These are phyloP conservation scores for Venustaconcha ellipsiformis DNA, from an alignment of 1,140 invertebrate species.

Conservation along the genomic window DNA sequence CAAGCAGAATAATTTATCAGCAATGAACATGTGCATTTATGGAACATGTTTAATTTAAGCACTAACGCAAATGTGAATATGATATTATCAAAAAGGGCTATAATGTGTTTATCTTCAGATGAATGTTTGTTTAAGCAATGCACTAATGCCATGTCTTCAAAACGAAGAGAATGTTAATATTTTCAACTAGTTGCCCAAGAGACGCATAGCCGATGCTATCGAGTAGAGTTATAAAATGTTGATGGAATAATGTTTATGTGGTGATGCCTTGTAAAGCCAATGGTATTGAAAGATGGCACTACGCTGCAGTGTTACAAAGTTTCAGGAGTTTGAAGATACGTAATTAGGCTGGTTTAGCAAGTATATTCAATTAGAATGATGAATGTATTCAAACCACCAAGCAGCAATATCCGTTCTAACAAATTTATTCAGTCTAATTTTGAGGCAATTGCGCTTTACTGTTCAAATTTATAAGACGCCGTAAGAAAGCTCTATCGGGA, in stretches of 20 bases:
- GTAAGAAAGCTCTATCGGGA: conserved; percentile 8
- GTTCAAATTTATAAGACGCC: conserved; percentile 11
- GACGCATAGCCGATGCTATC: background rate
- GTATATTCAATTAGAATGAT: conserved; percentile 6
- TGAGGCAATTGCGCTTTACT: too few species aligned
- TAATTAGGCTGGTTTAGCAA: conserved; percentile 1
- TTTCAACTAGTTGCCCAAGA: conserved; percentile 2
- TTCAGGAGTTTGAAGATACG: conserved; percentile 5
- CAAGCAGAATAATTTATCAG: conserved; percentile 2
- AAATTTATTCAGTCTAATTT: too few species aligned
- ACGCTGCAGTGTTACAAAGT: conserved; percentile 9
- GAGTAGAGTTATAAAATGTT: conserved; percentile 13
- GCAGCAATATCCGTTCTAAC: too few species aligned
- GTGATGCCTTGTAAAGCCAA: background rate
- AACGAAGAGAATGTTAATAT: conserved; percentile 10
- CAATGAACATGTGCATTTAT: background rate
- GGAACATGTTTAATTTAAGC: background rate
- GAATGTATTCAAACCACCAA: background rate
- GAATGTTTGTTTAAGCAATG: conserved; percentile 14
- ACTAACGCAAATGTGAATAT: background rate
- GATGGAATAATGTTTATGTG: background rate
- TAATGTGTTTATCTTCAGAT: background rate
- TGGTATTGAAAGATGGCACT: too few species aligned
- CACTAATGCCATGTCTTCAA: conserved; percentile 12
- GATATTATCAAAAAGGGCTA: background rate